Conservation (phyloP, 2,797 vertebrate genomes). For the Apogon hyalosoma region DNA sequence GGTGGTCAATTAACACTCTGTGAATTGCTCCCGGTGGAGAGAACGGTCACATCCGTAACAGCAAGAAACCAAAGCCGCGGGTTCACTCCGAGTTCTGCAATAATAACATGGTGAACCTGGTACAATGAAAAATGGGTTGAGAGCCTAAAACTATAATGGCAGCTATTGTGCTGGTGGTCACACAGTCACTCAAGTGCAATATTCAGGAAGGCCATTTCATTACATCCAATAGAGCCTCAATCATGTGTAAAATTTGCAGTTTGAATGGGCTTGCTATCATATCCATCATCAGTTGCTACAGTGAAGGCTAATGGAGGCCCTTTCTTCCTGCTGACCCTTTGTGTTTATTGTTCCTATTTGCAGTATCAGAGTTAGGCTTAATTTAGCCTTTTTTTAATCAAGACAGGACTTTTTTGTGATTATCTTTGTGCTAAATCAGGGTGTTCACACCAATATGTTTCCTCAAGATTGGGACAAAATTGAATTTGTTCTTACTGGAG, state of each 20-base stretch:
- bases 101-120: constrained; percentile 84
- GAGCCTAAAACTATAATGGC: constrained; percentile 91
- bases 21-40: constrained; percentile 73
- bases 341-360: constrained; percentile 87
- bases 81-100: constrained; percentile 73
- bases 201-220: constrained; percentile 95
- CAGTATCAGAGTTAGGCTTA: constrained; percentile 79
- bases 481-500: constrained; percentile 21
- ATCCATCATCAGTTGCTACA: constrained; percentile 89
- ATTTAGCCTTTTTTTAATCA: constrained; percentile 83
- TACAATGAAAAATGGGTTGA: constrained; percentile 90
- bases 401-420: constrained; percentile 74
- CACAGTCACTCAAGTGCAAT: constrained; percentile 88
- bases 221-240: constrained; percentile 95
- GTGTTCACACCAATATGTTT: constrained; percentile 83
- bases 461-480: constrained; percentile 78
- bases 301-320: constrained; percentile 89
- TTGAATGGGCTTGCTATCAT: constrained; percentile 91
- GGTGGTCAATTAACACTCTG: constrained; percentile 81
- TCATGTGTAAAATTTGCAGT: constrained; percentile 95
- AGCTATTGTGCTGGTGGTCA: constrained; percentile 91
- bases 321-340: constrained; percentile 92
- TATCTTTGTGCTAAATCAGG: constrained; percentile 67
- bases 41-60: constrained; percentile 73
- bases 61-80: constrained; percentile 72